phyloP scores from a whole-genome alignment of 2,888 invertebrate species.

The Anthophora plumipes region DNA sequence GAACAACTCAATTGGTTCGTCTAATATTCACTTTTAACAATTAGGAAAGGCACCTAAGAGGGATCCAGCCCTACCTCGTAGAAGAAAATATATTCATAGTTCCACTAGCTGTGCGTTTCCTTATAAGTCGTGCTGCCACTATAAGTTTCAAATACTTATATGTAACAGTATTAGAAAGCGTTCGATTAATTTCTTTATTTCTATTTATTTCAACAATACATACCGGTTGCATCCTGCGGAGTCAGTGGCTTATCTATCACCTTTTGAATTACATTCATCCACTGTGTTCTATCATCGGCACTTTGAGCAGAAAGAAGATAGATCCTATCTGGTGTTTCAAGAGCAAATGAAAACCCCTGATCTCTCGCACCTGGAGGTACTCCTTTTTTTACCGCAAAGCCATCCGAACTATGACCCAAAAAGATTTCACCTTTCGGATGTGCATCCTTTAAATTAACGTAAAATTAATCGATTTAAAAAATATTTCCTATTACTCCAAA shows the following conservation, averaged over 20 bases:
- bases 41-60: constrained; percentile 77
- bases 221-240: constrained; percentile 91
- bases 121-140: constrained; percentile 90
- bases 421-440: constrained; percentile 97
- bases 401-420: constrained; percentile 91
- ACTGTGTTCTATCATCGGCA: constrained; percentile 91
- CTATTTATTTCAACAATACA: constrained; percentile 74
- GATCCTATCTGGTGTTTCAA: constrained; percentile 92
- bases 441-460: constrained; percentile 87
- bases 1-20: constrained; percentile 65
- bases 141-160: constrained; percentile 81
- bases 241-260: constrained; percentile 91
- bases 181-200: no score
- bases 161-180: not conserved
- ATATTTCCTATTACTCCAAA: not conserved
- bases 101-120: constrained; percentile 90
- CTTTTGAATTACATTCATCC: constrained; percentile 91
- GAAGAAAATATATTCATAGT: constrained; percentile 91
- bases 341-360: constrained; percentile 92
- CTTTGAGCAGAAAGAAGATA: constrained; percentile 91
- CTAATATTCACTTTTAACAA: constrained; percentile 66
- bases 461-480: constrained; percentile 19
- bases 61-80: constrained; percentile 87
- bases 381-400: constrained; percentile 90
- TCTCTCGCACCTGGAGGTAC: constrained; percentile 89